phyloP scores from a whole-genome alignment of 1,140 invertebrate species.

The Drosophila lacteicornis region DNA sequence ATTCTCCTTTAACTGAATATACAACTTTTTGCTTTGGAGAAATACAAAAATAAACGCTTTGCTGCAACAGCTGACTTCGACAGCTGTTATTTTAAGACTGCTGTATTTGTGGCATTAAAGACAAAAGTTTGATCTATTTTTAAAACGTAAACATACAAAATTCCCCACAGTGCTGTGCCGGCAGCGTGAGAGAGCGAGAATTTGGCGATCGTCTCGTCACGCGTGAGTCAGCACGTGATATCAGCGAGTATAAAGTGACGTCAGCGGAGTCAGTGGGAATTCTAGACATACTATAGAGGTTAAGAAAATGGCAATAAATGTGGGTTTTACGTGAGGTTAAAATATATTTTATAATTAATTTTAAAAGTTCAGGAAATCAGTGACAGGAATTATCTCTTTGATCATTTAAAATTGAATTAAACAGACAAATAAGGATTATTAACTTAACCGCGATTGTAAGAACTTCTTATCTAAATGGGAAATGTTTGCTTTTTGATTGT shows the following conservation, averaged over 20 bases:
- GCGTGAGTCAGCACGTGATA: slow-evolving; percentile 18
- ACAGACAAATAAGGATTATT: not conserved
- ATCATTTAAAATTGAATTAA: not conserved
- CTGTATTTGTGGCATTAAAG: not conserved
- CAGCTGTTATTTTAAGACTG: too few relatives aligned
- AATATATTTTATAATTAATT: too few relatives aligned
- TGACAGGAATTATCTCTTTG: not conserved
- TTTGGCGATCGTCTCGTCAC: slow-evolving; percentile 10
- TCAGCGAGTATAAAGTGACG: slow-evolving; percentile 3
- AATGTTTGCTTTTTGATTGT: slow-evolving; percentile 20
- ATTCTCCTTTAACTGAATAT: too few relatives aligned
- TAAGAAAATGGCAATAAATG: too few relatives aligned
- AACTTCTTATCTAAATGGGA: slow-evolving; percentile 10
- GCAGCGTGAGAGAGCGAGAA: slow-evolving; percentile 13
- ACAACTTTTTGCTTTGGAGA: too few relatives aligned
- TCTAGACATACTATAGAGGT: not conserved
- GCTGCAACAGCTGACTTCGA: not conserved
- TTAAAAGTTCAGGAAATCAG: too few relatives aligned
- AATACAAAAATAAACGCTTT: too few relatives aligned
- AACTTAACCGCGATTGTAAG: not conserved
- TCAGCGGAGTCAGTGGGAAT: not conserved
- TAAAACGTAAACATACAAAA: not conserved
- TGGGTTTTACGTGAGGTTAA: not conserved
- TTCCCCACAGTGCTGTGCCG: not conserved
- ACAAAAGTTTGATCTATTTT: not conserved